Conservation (phyloP, 2,797 vertebrate species). For the Schizopygopsis malacanthus region DNA sequence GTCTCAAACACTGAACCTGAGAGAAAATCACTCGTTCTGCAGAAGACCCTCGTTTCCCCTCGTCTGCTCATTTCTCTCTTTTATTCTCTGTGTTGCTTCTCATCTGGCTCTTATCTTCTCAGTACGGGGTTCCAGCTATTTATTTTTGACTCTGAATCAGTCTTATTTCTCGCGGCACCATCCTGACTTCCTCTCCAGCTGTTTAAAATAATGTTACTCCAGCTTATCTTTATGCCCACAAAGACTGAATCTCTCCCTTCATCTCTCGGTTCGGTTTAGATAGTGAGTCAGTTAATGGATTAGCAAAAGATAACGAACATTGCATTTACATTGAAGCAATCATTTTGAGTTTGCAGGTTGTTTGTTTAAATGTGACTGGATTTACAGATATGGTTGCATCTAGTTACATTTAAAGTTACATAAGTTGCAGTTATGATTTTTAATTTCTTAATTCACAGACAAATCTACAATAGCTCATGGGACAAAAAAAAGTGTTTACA, state of each 20-base stretch:
- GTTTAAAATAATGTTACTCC: background rate
- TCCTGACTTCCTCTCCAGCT: background rate
- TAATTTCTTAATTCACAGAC: too few species aligned
- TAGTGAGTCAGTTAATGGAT: background rate
- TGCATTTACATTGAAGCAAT: background rate
- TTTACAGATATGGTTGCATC: too few species aligned
- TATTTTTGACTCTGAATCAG: conserved; percentile 16
- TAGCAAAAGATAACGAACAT: background rate
- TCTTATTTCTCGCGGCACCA: conserved; percentile 6
- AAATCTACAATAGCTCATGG: too few species aligned
- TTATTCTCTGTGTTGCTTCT: conserved; percentile 45
- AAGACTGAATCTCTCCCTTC: background rate
- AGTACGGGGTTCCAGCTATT: conserved; percentile 16
- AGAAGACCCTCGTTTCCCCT: conserved; percentile 19
- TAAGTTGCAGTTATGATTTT: too few species aligned
- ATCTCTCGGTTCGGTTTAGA: background rate
- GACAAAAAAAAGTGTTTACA: too few species aligned
- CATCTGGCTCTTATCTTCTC: conserved; percentile 42
- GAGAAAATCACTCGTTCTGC: conserved; percentile 49
- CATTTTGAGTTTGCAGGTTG: background rate
- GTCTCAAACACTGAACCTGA: conserved; percentile 48
- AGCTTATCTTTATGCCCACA: background rate
- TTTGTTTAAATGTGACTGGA: background rate
- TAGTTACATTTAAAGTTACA: too few species aligned
- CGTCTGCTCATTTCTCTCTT: conserved; percentile 56